These are phyloP conservation scores for Apomyelois bistriatella DNA, from an alignment of 2,888 invertebrate genomes.

Conservation along the genomic window DNA sequence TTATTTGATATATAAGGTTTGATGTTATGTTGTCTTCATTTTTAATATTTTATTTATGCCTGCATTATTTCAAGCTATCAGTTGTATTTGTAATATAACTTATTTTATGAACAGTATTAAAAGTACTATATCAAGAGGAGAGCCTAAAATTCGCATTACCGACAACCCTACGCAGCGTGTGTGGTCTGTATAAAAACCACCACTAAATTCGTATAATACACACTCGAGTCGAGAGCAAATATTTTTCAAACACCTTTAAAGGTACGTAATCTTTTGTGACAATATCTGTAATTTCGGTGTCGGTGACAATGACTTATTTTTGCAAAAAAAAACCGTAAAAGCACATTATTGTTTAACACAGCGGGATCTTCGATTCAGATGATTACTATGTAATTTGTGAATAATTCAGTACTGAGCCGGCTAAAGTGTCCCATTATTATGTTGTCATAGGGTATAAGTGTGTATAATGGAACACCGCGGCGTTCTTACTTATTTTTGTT, in stretches of 20 bases:
- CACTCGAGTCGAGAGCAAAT: conserved; percentile 71
- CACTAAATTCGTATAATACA: conserved; percentile 57
- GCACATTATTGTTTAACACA: conserved; percentile 55
- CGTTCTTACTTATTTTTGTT: conserved; percentile 30
- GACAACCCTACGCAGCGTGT: conserved; percentile 38
- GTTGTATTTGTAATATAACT: no score
- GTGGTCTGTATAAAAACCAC: conserved; percentile 64
- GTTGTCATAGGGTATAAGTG: conserved; percentile 46
- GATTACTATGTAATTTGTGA: conserved; percentile 69
- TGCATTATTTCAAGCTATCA: no score
- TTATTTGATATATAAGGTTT: no score
- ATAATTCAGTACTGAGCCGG: conserved; percentile 55
- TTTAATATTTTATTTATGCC: no score
- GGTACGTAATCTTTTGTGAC: conserved; percentile 67
- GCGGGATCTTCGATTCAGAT: conserved; percentile 55
- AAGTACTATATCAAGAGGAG: background rate
- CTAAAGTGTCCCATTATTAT: conserved; percentile 54
- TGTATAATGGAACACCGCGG: conserved; percentile 43
- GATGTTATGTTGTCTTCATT: no score
- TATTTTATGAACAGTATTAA: background rate
- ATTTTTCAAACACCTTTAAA: conserved; percentile 75
- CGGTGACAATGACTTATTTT: conserved; percentile 62
- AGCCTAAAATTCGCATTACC: background rate
- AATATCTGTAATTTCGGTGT: conserved; percentile 66
- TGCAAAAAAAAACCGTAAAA: conserved; percentile 39